A percentile compares a stretch with the other conserved stretches of the same genome.
Evolutionary conservation across 2,797 vertebrate species (phyloP).

Genomic region (Cryptoblepharus egeriae): DNA sequence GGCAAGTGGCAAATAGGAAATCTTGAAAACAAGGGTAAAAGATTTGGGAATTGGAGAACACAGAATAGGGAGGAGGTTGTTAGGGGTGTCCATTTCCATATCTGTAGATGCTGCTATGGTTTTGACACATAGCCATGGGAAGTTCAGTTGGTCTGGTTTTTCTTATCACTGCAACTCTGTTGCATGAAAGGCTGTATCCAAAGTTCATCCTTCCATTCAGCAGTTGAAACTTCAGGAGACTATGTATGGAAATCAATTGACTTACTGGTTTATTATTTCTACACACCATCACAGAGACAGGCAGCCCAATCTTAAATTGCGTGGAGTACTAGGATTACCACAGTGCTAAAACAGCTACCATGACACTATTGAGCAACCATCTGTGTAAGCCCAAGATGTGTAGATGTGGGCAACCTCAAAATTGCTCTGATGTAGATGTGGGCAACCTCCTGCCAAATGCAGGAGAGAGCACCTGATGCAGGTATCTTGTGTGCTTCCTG

Average conservation of each 20-base stretch:
- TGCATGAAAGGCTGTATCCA: background rate
- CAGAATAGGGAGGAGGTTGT: background rate
- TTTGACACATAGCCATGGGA: background rate
- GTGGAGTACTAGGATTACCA: too few relatives aligned
- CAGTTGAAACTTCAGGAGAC: background rate
- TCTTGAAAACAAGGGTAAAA: slow-evolving; percentile 14
- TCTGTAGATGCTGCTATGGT: background rate
- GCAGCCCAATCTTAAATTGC: too few relatives aligned
- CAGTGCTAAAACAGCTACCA: too few relatives aligned
- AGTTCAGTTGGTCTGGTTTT: background rate
- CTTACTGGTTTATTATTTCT: background rate
- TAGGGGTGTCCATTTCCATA: background rate
- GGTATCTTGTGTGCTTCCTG: too few relatives aligned
- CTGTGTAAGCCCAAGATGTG: too few relatives aligned
- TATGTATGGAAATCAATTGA: background rate
- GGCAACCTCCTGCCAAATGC: too few relatives aligned
- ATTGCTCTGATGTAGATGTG: too few relatives aligned
- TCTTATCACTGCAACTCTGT: background rate
- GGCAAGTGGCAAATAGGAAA: slow-evolving; percentile 18
- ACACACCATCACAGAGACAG: background rate
- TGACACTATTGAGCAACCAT: too few relatives aligned
- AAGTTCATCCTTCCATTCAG: background rate
- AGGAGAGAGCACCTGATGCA: too few relatives aligned
- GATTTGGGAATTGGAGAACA: background rate
- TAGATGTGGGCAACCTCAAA: too few relatives aligned